phyloP scores from a whole-genome alignment of 2,888 invertebrate genomes.

The Nomada goodeniana region DNA sequence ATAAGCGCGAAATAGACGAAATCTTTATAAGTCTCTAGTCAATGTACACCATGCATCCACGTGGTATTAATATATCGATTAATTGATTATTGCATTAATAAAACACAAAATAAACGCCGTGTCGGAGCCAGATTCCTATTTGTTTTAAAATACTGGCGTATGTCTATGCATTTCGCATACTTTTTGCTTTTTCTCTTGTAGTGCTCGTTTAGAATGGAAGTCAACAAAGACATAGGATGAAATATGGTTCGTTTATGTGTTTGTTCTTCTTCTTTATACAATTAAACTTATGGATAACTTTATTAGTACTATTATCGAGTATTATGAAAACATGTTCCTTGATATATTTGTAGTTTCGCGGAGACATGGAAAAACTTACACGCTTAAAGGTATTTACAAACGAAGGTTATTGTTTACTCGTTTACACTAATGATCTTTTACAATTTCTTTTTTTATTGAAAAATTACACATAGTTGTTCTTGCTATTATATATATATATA shows the following conservation, averaged over 20 bases:
- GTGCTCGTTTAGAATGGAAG: slow-evolving; percentile 20
- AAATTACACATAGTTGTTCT: slow-evolving; percentile 55
- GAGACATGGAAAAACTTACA: slow-evolving; percentile 34
- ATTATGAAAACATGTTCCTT: slow-evolving; percentile 45
- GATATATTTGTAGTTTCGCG: slow-evolving; percentile 32
- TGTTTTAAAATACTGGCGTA: slow-evolving; percentile 12
- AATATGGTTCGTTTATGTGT: slow-evolving; percentile 27
- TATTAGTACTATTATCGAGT: slow-evolving; percentile 24
- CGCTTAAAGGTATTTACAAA: slow-evolving; percentile 50
- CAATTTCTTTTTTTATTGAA: slow-evolving; percentile 49
- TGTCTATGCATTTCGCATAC: slow-evolving; percentile 6
- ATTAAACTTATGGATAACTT: slow-evolving; percentile 44
- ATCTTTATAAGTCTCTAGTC: slow-evolving; percentile 78
- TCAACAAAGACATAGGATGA: slow-evolving; percentile 20
- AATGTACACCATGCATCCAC: slow-evolving; percentile 74
- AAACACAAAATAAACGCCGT: slow-evolving; percentile 39
- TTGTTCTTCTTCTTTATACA: slow-evolving; percentile 51
- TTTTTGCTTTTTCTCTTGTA: not conserved
- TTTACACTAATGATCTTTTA: slow-evolving; percentile 42
- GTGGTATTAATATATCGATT: slow-evolving; percentile 66
- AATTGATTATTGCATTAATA: slow-evolving; percentile 72
- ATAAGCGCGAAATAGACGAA: slow-evolving; percentile 41
- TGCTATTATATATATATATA: slow-evolving; percentile 30
- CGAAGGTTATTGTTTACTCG: slow-evolving; percentile 30
- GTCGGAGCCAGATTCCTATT: slow-evolving; percentile 26